These are phyloP conservation scores for Umimayanthus chanpuru DNA, from an alignment of 92 coral and sea anemone genomes.

Conservation along the genomic window DNA sequence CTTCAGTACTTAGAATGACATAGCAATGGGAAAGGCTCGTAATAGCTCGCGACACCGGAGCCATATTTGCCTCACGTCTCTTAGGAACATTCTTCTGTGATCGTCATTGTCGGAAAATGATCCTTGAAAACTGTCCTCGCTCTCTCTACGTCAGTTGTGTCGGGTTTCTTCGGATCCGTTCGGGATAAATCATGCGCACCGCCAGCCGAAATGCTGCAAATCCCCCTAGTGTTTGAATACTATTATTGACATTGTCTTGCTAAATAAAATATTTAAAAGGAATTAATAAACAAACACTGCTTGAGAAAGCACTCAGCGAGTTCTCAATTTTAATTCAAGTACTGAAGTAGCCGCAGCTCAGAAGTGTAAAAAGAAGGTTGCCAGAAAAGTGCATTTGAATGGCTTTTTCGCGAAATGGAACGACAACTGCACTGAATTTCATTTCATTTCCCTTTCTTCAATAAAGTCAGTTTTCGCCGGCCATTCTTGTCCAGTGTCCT, in stretches of 20 bases:
- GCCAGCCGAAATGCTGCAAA: background rate
- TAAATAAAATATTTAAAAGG: background rate
- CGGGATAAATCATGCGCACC: conserved; percentile 9
- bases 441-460: too few relatives aligned
- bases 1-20: conserved; percentile 32
- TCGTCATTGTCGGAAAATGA: conserved; percentile 42
- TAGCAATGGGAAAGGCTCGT: background rate
- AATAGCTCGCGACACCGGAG: conserved; percentile 26
- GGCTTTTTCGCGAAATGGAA: too few relatives aligned
- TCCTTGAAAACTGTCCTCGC: conserved; percentile 9
- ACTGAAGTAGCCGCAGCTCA: too few relatives aligned
- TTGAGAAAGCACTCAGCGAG: background rate
- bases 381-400: too few relatives aligned
- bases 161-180: conserved; percentile 38
- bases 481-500: too few relatives aligned
- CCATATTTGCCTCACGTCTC: conserved; percentile 34
- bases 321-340: background rate
- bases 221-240: background rate
- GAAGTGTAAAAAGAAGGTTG: too few relatives aligned
- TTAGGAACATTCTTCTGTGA: conserved; percentile 37
- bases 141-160: conserved; percentile 19
- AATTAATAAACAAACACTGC: too few relatives aligned
- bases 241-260: background rate
- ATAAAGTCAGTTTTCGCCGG: too few relatives aligned
- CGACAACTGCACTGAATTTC: too few relatives aligned